Percentiles rank a stretch among this genome's conserved stretches.
These are phyloP conservation scores for Zaprionus ghesquierei DNA, from an alignment of 1,140 invertebrate genomes.

Conservation along the genomic window DNA sequence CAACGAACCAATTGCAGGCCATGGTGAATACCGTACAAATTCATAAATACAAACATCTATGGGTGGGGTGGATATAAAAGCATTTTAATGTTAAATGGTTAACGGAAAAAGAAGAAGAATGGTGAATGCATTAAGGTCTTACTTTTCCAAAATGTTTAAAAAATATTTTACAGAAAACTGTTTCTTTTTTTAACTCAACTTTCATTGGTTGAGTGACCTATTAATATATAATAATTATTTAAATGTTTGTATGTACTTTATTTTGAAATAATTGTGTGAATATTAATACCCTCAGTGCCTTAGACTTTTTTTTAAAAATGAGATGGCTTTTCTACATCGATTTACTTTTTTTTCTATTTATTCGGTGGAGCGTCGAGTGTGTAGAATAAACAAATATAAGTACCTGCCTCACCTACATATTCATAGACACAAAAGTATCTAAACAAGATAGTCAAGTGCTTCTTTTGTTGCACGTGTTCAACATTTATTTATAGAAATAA, in stretches of 20 bases:
- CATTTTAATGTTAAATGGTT: background rate
- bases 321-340: background rate
- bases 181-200: too few species aligned
- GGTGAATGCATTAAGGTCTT: background rate
- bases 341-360: background rate
- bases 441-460: background rate
- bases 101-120: background rate
- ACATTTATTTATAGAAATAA: background rate
- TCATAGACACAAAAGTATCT: background rate
- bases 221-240: too few species aligned
- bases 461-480: background rate
- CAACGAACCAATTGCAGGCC: conserved; percentile 13
- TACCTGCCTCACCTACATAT: background rate
- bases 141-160: background rate
- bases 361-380: background rate
- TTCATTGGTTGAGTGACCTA: too few species aligned
- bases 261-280: too few species aligned
- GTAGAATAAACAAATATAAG: background rate
- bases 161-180: too few species aligned
- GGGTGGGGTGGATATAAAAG: background rate
- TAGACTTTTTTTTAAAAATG: background rate
- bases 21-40: conserved; percentile 6
- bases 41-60: background rate
- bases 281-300: too few species aligned
- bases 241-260: too few species aligned